Evolutionary conservation across 2,113 vertebrate genomes (phyloP).

Genomic region (Orthonyx spaldingii): DNA sequence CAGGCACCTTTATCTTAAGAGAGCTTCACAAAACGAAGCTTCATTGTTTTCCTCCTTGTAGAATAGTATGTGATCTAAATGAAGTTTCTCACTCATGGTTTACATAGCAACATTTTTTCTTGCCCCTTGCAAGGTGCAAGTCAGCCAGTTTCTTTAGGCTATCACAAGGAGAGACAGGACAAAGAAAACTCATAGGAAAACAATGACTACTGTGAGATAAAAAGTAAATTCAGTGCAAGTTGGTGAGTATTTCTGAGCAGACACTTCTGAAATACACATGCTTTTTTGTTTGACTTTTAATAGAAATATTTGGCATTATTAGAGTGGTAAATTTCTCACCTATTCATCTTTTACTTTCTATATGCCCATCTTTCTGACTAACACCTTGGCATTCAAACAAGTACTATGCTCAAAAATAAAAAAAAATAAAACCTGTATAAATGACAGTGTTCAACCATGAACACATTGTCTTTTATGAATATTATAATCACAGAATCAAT

Average conservation of each 20-base stretch:
- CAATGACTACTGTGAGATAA: conserved; percentile 38
- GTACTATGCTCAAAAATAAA: conserved; percentile 70
- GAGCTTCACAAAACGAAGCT: background rate
- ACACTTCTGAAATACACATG: conserved; percentile 48
- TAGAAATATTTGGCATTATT: conserved; percentile 72
- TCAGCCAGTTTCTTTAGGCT: background rate
- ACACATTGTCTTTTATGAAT: conserved; percentile 95
- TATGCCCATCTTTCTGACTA: conserved; percentile 72
- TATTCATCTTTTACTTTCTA: conserved; percentile 74
- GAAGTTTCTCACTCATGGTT: conserved; percentile 30
- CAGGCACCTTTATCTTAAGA: conserved; percentile 14
- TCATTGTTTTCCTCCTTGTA: conserved; percentile 21
- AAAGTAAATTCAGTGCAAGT: conserved; percentile 45
- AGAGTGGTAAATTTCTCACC: conserved; percentile 71
- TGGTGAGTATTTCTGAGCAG: conserved; percentile 56
- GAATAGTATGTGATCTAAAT: background rate
- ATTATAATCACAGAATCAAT: conserved; percentile 99
- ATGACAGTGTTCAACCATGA: conserved; percentile 81
- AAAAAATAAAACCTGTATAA: conserved; percentile 84
- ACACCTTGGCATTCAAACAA: conserved; percentile 83
- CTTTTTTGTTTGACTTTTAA: conserved; percentile 63
- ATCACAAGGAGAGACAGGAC: background rate
- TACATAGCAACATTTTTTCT: background rate
- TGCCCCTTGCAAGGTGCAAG: background rate
- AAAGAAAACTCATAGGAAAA: conserved; percentile 39